Evolutionary conservation across 2,797 vertebrate species (phyloP), one percentile per base, ranked within the genome.

Genomic region (Xenops minutus): DNA sequence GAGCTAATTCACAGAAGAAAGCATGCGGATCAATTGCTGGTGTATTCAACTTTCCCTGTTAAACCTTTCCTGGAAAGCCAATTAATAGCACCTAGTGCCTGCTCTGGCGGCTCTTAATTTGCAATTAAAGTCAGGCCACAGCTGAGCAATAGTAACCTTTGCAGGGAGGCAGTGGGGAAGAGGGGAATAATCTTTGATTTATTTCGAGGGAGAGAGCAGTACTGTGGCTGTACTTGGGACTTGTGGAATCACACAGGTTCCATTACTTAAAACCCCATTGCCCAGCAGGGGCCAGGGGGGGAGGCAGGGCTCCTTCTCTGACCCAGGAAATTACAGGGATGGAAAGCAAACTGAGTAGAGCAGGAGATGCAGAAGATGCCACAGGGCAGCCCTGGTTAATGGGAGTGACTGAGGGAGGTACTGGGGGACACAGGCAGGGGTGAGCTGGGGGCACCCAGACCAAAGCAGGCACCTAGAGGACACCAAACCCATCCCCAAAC

Each of bases 61-160:
- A 77, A 92, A 80, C 41, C 89, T 54, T 64, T 41, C 92, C 86
- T 89, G 84, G 75, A 95, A 88, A 93, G 92, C 72, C 86, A 93
- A 83, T 93, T 85, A 94, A 64, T 51, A 1, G 78, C 85, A 89
- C 77, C 64, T 26, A 83, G 46, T 6, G 51, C 58, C 82, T 0
- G 0, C 59, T 87, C 24, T 1, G 1, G 37, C 73, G 36, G 69
- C 85, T 86, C 51, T 72, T 75, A 73, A 75, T 76, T 63, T 21
- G 5, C 72, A 87, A 93, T 91, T 92, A 85, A 87, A 87, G 84
- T 48, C 95, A 94, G 78, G 76, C 29, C 82, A 51, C 44, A 62
- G 85, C 54, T 62, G 66, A 94, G 87, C 68, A 85, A 54, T 14
- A 81, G 51, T 12, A 3, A 61, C 76, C 69, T 93, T 81, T 9